Evolutionary conservation across 2,113 vertebrate species (phyloP).

Genomic region (Grallaria varia): DNA sequence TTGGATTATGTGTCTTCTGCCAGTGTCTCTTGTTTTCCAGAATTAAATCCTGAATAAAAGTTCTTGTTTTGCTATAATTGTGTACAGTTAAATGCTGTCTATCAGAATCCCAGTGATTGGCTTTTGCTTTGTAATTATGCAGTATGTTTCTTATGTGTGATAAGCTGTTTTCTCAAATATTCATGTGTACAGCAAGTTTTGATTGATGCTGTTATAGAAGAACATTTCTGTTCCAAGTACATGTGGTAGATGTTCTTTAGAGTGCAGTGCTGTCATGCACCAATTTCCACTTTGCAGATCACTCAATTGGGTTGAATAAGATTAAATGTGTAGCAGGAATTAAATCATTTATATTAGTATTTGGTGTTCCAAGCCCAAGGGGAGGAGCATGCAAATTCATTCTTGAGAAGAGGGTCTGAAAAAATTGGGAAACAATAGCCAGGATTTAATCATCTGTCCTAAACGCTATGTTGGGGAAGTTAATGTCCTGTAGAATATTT

Average conservation of each 20-base stretch:
- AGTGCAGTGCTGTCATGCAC: background rate
- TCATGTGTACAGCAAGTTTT: background rate
- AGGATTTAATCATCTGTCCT: background rate
- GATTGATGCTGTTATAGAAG: background rate
- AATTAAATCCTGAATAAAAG: background rate
- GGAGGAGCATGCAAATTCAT: background rate
- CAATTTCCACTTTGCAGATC: background rate
- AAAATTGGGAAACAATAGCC: background rate
- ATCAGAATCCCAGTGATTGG: background rate
- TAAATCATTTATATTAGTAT: background rate
- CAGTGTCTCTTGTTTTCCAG: background rate
- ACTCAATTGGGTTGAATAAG: background rate
- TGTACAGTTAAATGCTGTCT: background rate
- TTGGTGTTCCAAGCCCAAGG: background rate
- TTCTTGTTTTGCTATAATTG: background rate
- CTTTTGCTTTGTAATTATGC: background rate
- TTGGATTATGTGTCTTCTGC: slow-evolving; percentile 24
- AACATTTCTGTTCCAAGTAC: background rate
- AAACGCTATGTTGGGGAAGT: background rate
- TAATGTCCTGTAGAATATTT: background rate
- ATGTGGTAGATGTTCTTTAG: background rate
- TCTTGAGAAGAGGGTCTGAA: background rate
- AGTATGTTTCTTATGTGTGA: background rate
- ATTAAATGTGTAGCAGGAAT: background rate
- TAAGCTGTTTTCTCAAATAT: background rate